These are phyloP conservation scores for Diacarnus erythraeanus DNA, from an alignment of 37 sponge, comb jelly and placozoan species.

Conservation along the genomic window DNA sequence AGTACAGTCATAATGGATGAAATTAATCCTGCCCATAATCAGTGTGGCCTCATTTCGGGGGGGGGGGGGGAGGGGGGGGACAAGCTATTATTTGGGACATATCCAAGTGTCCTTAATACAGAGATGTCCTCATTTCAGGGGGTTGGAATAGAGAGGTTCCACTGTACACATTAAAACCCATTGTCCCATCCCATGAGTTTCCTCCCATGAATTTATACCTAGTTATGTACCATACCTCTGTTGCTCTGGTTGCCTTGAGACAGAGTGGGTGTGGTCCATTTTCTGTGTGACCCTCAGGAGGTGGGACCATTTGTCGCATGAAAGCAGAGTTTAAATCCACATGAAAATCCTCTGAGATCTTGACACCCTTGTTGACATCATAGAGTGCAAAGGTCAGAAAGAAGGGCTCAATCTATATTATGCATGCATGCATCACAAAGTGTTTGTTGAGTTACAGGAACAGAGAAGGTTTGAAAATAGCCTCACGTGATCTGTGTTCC, in stretches of 20 bases:
- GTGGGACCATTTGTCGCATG: constrained; percentile 49
- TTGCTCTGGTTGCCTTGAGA: constrained; percentile 27
- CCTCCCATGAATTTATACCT: not conserved
- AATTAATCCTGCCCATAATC: too few relatives aligned
- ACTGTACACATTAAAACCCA: too few relatives aligned
- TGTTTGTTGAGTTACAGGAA: too few relatives aligned
- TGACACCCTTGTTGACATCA: constrained; percentile 74
- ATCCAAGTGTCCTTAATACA: too few relatives aligned
- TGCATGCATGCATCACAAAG: too few relatives aligned
- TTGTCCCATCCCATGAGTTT: too few relatives aligned
- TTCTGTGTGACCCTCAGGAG: constrained; percentile 21
- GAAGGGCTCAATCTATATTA: constrained; percentile 87
- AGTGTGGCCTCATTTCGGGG: too few relatives aligned
- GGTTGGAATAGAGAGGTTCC: too few relatives aligned
- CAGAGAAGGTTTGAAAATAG: not conserved
- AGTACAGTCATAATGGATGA: too few relatives aligned
- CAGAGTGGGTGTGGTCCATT: constrained; percentile 47
- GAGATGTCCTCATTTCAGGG: too few relatives aligned
- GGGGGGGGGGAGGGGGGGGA: too few relatives aligned
- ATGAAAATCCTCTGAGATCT: constrained; percentile 92
- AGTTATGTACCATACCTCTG: constrained; percentile 15
- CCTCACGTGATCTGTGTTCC: constrained; percentile 54
- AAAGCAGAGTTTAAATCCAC: constrained; percentile 74
- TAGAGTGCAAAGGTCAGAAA: constrained; percentile 78
- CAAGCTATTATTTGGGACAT: too few relatives aligned